phyloP scores from a whole-genome alignment of 2,888 invertebrate species.

The Eugnorisma glareosa region DNA sequence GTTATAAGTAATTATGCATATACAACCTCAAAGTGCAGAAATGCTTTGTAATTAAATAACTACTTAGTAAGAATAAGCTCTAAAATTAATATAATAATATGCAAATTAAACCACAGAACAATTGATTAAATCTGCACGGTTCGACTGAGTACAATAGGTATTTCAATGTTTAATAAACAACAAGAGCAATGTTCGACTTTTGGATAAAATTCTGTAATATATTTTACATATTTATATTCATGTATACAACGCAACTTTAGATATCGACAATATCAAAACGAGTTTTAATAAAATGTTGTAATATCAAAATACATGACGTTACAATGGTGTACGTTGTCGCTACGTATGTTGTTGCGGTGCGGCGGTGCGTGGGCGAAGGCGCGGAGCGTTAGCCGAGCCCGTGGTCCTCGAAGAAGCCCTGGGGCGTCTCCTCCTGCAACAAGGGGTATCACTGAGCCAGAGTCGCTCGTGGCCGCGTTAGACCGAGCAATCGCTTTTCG shows the following conservation, averaged over 20 bases:
- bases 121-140: conserved; percentile 15
- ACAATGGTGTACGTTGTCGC: conserved; percentile 49
- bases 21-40: conserved; percentile 55
- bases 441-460: conserved; percentile 90
- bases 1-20: conserved; percentile 33
- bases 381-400: conserved; percentile 94
- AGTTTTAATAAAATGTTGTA: conserved; percentile 44
- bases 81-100: conserved; percentile 43
- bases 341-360: conserved; percentile 61
- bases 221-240: conserved; percentile 54
- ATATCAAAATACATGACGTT: conserved; percentile 64
- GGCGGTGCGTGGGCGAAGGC: conserved; percentile 32
- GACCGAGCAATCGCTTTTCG: conserved; percentile 87
- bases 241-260: conserved; percentile 29
- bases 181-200: conserved; percentile 11
- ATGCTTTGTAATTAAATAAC: conserved; percentile 46
- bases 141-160: conserved; percentile 22
- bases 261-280: conserved; percentile 57
- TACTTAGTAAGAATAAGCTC: conserved; percentile 28
- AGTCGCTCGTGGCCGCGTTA: conserved; percentile 89
- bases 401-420: conserved; percentile 99
- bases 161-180: conserved; percentile 27
- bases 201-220: conserved; percentile 32
- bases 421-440: conserved; percentile 99
- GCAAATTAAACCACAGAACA: conserved; percentile 42